phyloP scores from a whole-genome alignment of 2,113 vertebrate genomes.

The Catagonus wagneri region DNA sequence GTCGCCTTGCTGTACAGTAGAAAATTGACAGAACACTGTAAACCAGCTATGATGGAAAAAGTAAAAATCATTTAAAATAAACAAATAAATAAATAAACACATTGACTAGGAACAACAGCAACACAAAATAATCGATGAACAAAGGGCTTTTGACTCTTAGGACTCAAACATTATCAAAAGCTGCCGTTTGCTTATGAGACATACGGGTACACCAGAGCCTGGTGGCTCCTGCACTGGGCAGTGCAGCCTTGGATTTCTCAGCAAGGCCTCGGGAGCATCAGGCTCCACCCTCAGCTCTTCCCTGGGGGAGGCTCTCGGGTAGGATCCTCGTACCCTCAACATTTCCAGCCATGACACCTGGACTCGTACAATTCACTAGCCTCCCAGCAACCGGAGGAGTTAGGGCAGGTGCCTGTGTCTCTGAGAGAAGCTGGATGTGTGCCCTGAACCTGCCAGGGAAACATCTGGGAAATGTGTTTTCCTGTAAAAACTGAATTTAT shows the following conservation, averaged over 20 bases:
- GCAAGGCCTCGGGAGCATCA: neutral
- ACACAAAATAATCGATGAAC: neutral
- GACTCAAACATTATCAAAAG: neutral
- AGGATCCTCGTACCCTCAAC: neutral
- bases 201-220: neutral
- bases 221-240: neutral
- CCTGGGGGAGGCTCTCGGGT: neutral
- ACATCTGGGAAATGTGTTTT: neutral
- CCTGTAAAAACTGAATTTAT: neutral
- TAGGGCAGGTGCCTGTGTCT: neutral
- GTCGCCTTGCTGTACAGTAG: no score
- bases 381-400: neutral
- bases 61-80: no score
- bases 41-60: no score
- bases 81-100: no score
- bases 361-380: neutral
- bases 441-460: neutral
- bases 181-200: no score
- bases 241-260: no score
- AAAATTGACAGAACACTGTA: no score
- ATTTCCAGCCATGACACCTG: neutral
- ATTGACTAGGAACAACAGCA: no score
- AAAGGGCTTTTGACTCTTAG: neutral
- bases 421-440: neutral
- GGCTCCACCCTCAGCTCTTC: neutral